phyloP scores from a whole-genome alignment of 1,140 invertebrate genomes.

The Pseudobourletiella spinata region DNA sequence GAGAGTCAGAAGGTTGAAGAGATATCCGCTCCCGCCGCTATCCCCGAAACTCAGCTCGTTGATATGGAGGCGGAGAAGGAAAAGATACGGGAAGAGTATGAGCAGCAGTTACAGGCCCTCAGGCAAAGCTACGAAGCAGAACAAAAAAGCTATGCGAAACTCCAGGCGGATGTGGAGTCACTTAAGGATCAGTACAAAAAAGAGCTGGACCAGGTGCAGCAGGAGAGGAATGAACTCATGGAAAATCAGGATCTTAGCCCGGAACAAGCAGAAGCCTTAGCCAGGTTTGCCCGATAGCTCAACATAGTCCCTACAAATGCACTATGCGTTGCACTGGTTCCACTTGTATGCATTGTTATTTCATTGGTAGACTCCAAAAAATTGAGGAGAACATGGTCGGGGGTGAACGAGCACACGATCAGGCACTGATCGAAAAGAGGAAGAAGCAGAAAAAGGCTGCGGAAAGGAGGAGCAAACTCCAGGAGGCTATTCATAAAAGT shows the following conservation, averaged over 20 bases:
- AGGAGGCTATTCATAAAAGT: constrained; percentile 53
- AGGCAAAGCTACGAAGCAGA: constrained; percentile 49
- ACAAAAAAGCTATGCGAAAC: constrained; percentile 48
- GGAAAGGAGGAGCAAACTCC: constrained; percentile 53
- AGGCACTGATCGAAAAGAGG: constrained; percentile 58
- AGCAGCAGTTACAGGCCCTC: constrained; percentile 46
- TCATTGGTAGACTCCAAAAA: constrained; percentile 49
- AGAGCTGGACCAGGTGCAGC: constrained; percentile 44
- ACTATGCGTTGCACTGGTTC: too few species aligned
- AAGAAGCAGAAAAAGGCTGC: constrained; percentile 58
- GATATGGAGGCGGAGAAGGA: constrained; percentile 44
- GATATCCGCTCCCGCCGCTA: background rate
- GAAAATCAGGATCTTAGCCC: constrained; percentile 40
- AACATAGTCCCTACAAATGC: too few species aligned
- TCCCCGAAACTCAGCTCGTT: background rate
- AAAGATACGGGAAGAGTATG: constrained; percentile 42
- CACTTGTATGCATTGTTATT: too few species aligned
- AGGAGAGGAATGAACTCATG: constrained; percentile 36
- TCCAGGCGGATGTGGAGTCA: constrained; percentile 50
- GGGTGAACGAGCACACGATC: constrained; percentile 64
- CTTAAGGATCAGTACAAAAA: constrained; percentile 50
- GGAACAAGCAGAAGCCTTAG: constrained; percentile 39
- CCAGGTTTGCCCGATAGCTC: constrained; percentile 35
- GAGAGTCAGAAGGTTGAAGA: constrained; percentile 39
- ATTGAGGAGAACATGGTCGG: constrained; percentile 68